Percentiles rank a stretch among this genome's conserved stretches.
phyloP scores from a whole-genome alignment of 2,113 vertebrate genomes.

The Ceyx margarethae region DNA sequence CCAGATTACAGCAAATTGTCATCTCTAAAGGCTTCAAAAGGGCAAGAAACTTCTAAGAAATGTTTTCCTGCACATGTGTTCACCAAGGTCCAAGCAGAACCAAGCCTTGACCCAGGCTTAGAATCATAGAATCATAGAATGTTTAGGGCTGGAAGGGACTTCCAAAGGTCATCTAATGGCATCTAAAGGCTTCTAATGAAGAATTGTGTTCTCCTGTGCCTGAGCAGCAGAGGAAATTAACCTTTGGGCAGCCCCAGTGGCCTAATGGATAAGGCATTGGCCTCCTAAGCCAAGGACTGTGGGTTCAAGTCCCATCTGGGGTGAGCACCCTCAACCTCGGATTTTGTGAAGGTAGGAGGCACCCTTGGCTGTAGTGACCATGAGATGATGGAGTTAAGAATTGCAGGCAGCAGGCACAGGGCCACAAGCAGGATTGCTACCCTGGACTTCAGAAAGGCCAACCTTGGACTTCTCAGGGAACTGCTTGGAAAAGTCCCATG shows the following conservation, averaged over 20 bases:
- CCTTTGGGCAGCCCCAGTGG: conserved; percentile 58
- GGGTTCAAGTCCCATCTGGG: conserved; percentile 99
- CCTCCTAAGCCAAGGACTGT: conserved; percentile 90
- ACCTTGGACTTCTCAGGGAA: too few species aligned
- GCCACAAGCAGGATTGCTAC: too few species aligned
- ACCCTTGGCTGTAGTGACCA: too few species aligned
- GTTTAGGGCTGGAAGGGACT: too few species aligned
- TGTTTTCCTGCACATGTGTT: not conserved
- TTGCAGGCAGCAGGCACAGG: too few species aligned
- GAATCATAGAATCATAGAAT: too few species aligned
- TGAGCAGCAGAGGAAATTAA: not conserved
- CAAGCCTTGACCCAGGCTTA: not conserved
- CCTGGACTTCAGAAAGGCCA: too few species aligned
- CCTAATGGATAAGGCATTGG: conserved; percentile 75
- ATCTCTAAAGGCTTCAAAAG: not conserved
- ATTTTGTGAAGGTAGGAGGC: not conserved
- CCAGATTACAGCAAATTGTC: not conserved
- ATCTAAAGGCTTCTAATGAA: not conserved
- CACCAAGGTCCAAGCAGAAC: not conserved
- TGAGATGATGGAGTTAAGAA: too few species aligned
- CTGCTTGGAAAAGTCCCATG: too few species aligned
- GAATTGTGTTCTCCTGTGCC: not conserved
- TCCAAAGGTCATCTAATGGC: too few species aligned
- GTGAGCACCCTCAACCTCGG: too few species aligned
- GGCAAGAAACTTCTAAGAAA: not conserved